Conservation (phyloP, 2,113 vertebrate genomes). For the Onychostoma macrolepis region DNA sequence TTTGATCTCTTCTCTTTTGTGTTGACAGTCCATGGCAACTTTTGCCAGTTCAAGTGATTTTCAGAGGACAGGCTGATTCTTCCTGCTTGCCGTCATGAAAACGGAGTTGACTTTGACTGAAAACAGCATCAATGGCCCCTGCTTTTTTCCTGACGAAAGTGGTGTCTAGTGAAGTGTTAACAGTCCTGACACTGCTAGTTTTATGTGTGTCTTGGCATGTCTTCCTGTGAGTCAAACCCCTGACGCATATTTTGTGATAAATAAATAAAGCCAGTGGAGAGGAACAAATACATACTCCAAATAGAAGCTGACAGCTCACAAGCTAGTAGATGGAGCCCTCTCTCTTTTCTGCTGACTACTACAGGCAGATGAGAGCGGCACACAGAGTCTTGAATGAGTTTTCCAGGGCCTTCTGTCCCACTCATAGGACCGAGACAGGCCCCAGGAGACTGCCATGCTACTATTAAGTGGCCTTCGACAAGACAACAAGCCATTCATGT, state of each 20-base stretch:
- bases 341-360: slow-evolving; percentile 67
- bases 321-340: slow-evolving; percentile 58
- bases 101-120: slow-evolving; percentile 35
- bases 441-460: slow-evolving; percentile 61
- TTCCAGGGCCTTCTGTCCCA: slow-evolving; percentile 61
- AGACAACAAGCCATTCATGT: slow-evolving; percentile 68
- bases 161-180: slow-evolving; percentile 69
- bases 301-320: slow-evolving; percentile 70
- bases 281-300: slow-evolving; percentile 67
- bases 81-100: slow-evolving; percentile 26
- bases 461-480: slow-evolving; percentile 70
- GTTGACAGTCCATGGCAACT: slow-evolving; percentile 19
- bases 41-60: slow-evolving; percentile 37
- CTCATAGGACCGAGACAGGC: slow-evolving; percentile 38
- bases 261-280: slow-evolving; percentile 70
- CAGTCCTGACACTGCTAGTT: slow-evolving; percentile 64
- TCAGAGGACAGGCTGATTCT: slow-evolving; percentile 33
- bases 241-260: slow-evolving; percentile 67
- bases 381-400: slow-evolving; percentile 53
- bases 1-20: slow-evolving; percentile 26
- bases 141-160: slow-evolving; percentile 46
- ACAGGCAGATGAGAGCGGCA: slow-evolving; percentile 46
- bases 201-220: slow-evolving; percentile 61
- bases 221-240: slow-evolving; percentile 60
- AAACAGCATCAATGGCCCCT: slow-evolving; percentile 55